Percentiles rank a stretch among this genome's conserved stretches.
Evolutionary conservation across 2,797 vertebrate species (phyloP).

Genomic region (Macropus fuliginosus): DNA sequence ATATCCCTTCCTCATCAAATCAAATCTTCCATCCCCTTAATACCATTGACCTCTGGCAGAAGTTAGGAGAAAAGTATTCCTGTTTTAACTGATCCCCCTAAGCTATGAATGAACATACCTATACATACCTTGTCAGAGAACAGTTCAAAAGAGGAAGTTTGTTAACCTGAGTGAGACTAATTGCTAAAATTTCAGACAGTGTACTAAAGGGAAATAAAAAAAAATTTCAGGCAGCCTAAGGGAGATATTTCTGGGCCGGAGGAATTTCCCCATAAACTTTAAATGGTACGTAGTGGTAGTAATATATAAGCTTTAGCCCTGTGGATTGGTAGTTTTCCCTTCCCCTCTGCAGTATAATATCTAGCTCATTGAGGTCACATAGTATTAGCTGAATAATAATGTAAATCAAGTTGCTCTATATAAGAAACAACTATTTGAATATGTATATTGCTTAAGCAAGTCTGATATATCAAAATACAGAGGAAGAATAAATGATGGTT

Average conservation of each 20-base stretch:
- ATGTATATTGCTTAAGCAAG: constrained; percentile 66
- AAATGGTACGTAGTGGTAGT: neutral
- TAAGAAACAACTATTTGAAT: constrained; percentile 54
- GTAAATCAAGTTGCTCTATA: constrained; percentile 50
- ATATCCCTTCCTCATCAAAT: constrained; percentile 18
- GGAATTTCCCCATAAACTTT: constrained; percentile 12
- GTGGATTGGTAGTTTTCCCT: neutral
- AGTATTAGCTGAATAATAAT: constrained; percentile 16
- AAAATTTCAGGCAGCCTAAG: neutral
- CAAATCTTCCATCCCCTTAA: neutral
- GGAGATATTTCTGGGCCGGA: constrained; percentile 13
- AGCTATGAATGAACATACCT: neutral
- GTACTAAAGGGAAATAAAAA: neutral
- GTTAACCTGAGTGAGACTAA: neutral
- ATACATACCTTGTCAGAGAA: neutral
- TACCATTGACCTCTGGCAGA: neutral
- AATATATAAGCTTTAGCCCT: neutral
- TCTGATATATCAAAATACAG: constrained; percentile 71
- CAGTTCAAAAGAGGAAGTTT: neutral
- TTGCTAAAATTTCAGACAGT: neutral
- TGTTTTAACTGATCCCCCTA: neutral
- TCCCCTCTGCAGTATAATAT: neutral
- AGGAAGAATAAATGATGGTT: constrained; percentile 77
- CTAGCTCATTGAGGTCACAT: neutral
- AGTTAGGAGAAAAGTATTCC: neutral